Percentiles rank a stretch among this genome's conserved stretches.
Conservation (phyloP, 2,797 vertebrate genomes). For the Loriculus beryllinus region DNA sequence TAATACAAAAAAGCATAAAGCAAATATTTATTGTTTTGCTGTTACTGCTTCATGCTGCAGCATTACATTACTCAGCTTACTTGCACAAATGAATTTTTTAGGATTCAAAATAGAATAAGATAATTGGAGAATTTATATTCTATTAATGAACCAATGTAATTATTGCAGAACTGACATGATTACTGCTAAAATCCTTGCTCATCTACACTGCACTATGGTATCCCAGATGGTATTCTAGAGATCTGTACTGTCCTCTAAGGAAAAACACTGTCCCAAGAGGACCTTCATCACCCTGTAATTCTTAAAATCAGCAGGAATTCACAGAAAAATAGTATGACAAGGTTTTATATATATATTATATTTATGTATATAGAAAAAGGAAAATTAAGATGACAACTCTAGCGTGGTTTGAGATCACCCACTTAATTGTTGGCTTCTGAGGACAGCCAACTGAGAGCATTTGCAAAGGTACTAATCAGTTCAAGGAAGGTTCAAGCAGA, state of each 20-base stretch:
- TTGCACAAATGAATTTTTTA: not conserved
- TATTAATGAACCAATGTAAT: not conserved
- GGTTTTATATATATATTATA: not conserved
- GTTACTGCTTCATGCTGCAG: not conserved
- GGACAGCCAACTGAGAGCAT: not conserved
- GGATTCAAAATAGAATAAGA: not conserved
- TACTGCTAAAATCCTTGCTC: not conserved
- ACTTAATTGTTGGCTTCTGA: not conserved
- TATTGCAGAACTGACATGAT: not conserved
- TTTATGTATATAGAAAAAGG: not conserved
- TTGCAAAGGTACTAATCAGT: not conserved
- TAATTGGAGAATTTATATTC: not conserved
- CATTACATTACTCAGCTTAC: not conserved
- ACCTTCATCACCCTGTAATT: not conserved
- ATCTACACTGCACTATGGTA: not conserved
- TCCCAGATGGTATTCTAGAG: not conserved
- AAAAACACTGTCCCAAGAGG: not conserved
- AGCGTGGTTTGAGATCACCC: not conserved
- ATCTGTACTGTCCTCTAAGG: not conserved
- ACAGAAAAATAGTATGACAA: not conserved
- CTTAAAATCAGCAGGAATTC: not conserved
- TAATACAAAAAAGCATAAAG: not conserved
- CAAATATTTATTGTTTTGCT: not conserved
- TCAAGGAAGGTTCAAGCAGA: not conserved
- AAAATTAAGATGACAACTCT: not conserved